phyloP scores from a whole-genome alignment of 2,888 invertebrate genomes.

The Eupithecia dodoneata region DNA sequence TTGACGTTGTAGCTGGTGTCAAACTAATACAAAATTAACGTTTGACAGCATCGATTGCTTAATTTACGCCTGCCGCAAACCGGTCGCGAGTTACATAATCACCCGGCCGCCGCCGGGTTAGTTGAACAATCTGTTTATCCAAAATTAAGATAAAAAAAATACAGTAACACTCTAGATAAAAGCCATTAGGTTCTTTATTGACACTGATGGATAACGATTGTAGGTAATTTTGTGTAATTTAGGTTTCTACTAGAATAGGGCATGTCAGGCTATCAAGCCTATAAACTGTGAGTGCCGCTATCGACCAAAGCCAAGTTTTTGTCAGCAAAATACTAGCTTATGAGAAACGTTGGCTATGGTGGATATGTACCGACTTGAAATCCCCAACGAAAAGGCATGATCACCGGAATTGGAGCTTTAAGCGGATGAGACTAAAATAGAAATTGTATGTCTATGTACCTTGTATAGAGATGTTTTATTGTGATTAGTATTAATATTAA shows the following conservation, averaged over 20 bases:
- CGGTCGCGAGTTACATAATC: no score
- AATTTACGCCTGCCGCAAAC: no score
- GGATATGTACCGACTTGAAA: background rate
- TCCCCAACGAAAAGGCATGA: slow-evolving; percentile 54
- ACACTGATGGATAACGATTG: background rate
- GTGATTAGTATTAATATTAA: slow-evolving; percentile 39
- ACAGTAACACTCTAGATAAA: background rate
- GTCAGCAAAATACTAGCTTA: slow-evolving; percentile 20
- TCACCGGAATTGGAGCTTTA: slow-evolving; percentile 68
- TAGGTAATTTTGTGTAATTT: background rate
- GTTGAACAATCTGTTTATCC: background rate
- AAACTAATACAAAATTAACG: no score
- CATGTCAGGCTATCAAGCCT: slow-evolving; percentile 58
- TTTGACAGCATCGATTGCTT: no score
- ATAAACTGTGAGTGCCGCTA: slow-evolving; percentile 49
- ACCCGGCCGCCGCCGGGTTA: no score
- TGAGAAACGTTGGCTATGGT: slow-evolving; percentile 9
- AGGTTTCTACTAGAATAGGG: slow-evolving; percentile 17
- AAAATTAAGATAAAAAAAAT: background rate
- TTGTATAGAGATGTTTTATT: slow-evolving; percentile 58
- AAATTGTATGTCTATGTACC: slow-evolving; percentile 59
- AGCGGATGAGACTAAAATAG: slow-evolving; percentile 64
- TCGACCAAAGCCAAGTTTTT: slow-evolving; percentile 5
- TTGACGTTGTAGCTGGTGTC: no score
- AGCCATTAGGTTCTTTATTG: background rate